Base-by-base conservation (phyloP, 2,797 vertebrate genomes). In the Sebastes hubbsi region DNA sequence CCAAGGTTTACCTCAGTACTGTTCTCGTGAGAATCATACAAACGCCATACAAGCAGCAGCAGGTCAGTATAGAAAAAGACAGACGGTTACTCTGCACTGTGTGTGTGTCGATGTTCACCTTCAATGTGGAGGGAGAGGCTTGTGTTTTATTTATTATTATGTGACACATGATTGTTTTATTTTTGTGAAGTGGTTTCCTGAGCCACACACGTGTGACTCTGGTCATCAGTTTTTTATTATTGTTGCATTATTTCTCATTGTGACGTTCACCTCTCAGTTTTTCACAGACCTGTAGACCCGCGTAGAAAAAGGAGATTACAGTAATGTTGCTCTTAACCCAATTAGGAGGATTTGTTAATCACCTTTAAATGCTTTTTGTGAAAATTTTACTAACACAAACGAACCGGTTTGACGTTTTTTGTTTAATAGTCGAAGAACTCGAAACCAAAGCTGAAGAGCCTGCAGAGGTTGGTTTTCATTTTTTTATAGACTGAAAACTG, bases 381-480 rank as follows among this genome's bases (percentile, higher is more conserved):
- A 80, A 82, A 82, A 88, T 88, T 88, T 87, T 88, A 92, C 84
- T 85, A 83, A 93, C 86, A 85, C 75, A 87, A 73, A 90, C 75
- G 70, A 88, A 80, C 69, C 65, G 90, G 82, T 91, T 88, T 81
- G 85, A 90, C 61, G 42, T 86, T 92, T 92, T 88, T 78, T 42
- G 38, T 42, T 94, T 92, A 76, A 96, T 95, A 95, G 92, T 96
- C 95, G 89, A 93, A 97, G 95, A 97, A 96, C 97, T 97, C 96
- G 94, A 99, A 99, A 99, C 98, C 98, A 99, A 99, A 99, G 98
- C 96, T 97, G 96, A 98, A 96, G 96, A 97, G 97, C 96, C 97
- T 97, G 96, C 96, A 97, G 96, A 97, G 96, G 95, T 97, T 97
- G 96, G 96, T 97, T 97, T 97, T 96, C 78, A 94, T 82, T 88